Evolutionary conservation across 2,113 vertebrate genomes (phyloP), one percentile per base, ranked within the genome.

Genomic region (Felis chaus): DNA sequence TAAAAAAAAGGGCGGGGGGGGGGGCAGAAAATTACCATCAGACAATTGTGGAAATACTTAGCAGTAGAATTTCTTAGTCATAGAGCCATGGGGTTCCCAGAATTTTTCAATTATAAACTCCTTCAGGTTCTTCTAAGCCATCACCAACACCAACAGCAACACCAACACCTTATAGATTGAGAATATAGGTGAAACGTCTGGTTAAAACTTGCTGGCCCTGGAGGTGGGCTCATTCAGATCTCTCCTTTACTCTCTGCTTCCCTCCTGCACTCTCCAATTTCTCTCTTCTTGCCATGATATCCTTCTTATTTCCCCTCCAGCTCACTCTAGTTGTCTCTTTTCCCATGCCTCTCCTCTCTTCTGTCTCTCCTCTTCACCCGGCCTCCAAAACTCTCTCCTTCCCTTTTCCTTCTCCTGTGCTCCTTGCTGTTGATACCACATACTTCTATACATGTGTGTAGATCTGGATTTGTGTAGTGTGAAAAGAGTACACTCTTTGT

Each of bases 181-280:
- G 29, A 63, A 39, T 9, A 1, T 13, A 94, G 23, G 1, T 27
- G 68, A 96, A 9, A 36, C 4, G 3, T 45, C 7, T 19, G 3
- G 41, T 2, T 66, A n/a, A 76, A 53, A 5, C 25, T 69, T 68
- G 18, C 27, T 21, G 61, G 18, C 10, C 27, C 50, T 61, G 3
- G 27, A 0, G 25, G 16, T 27, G 18, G 18, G 33, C 8, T 15
- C 27, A 0, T 55, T 31, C 3, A 0, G 7, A 5, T 87, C 18
- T 82, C 23, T 78, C 8, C 39, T 48, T n/a, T 18, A 7, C 14
- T 4, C 45, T 25, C 2, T 45, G 11, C 10, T n/a, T 3, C 33
- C 55, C 21, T 55, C 12, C 39, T 21, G 11, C 16, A 65, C n/a
- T 63, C 29, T 1, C 29, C 29, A n/a, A 7, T 27, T 39, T 73